A percentile compares a stretch with the other conserved stretches of the same genome.
phyloP scores from a whole-genome alignment of 2,113 vertebrate genomes.

The Ranitomeya imitator region DNA sequence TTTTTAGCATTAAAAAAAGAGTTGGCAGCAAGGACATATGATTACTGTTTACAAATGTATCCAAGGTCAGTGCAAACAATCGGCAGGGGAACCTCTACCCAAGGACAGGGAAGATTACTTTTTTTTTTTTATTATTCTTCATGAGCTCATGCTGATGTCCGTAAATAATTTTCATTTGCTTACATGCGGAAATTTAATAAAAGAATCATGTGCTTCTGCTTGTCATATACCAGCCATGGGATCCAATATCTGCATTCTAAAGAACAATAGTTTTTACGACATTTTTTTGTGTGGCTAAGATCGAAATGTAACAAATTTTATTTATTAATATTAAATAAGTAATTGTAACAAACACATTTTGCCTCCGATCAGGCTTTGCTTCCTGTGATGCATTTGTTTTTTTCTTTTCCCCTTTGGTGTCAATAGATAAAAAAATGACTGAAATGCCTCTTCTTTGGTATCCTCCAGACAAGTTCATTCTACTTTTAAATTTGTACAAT shows the following conservation, averaged over 20 bases:
- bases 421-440: not conserved
- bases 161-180: constrained; percentile 48
- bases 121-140: constrained; percentile 43
- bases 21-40: constrained; percentile 21
- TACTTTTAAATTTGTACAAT: too few relatives aligned
- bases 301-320: not conserved
- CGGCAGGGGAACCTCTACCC: constrained; percentile 36
- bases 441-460: too few relatives aligned
- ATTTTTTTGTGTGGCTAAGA: not conserved
- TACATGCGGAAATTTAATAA: constrained; percentile 28
- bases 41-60: constrained; percentile 46
- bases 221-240: not conserved
- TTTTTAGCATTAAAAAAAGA: constrained; percentile 44
- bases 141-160: constrained; percentile 44
- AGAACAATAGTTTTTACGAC: not conserved
- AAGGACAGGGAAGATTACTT: constrained; percentile 40
- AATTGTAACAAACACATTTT: not conserved
- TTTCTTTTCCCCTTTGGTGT: not conserved
- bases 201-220: constrained; percentile 7
- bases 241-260: not conserved
- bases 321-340: not conserved
- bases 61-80: constrained; percentile 36
- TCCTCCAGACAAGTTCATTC: too few relatives aligned
- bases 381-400: not conserved
- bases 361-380: not conserved